phyloP scores from a whole-genome alignment of 2,113 vertebrate genomes.

The Prolemur simus region DNA sequence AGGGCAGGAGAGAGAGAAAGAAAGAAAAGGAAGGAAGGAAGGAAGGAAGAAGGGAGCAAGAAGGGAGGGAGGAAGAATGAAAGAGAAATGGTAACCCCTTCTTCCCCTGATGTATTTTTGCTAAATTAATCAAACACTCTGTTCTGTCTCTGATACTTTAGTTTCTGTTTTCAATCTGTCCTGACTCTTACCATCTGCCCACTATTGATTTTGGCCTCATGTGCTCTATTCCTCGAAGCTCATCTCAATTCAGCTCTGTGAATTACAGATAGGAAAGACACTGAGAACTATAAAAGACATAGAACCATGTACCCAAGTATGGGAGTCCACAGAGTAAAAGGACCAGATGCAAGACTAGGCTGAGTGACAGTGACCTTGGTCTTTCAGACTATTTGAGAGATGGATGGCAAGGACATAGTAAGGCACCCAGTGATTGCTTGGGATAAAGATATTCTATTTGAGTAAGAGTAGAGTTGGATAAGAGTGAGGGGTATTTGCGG shows the following conservation, averaged over 20 bases:
- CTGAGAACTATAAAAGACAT: not conserved
- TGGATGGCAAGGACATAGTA: not conserved
- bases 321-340: not conserved
- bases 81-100: not conserved
- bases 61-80: not conserved
- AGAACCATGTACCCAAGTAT: not conserved
- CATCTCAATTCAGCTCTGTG: not conserved
- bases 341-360: not conserved
- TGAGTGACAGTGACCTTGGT: not conserved
- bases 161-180: constrained; percentile 7
- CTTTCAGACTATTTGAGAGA: not conserved
- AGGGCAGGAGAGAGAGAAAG: not conserved
- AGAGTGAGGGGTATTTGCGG: not conserved
- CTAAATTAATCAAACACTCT: not conserved
- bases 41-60: not conserved
- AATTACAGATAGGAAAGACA: not conserved
- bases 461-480: not conserved
- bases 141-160: not conserved
- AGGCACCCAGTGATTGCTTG: rapidly evolving
- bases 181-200: not conserved
- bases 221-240: not conserved
- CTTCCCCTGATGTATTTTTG: not conserved
- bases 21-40: not conserved
- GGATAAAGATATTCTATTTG: not conserved
- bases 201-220: not conserved